Base-by-base conservation (phyloP, 1,140 invertebrate species). In the Drosophila auraria region DNA sequence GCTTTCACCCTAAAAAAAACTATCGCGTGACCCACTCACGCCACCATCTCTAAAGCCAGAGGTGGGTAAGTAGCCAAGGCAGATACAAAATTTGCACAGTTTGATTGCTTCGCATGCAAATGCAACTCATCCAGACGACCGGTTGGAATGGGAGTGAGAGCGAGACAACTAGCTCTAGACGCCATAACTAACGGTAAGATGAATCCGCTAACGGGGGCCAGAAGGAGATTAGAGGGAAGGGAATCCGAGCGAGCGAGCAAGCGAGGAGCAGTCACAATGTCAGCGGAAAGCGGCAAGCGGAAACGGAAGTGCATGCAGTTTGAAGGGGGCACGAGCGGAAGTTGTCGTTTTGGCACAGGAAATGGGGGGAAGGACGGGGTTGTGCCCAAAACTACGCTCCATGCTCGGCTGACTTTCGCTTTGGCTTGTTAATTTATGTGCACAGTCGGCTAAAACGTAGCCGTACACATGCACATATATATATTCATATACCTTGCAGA, bases 341-440 rank as follows among this genome's bases (percentile, higher is more conserved):
- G 86, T 89, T 89, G 84, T 89, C 84, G 82, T 81, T 89, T 87
- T 89, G 86, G 78, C 71, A 62, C 84, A 89, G 84, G 84, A 89
- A 90, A 68, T 23, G 42, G 49, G 38, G 15, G 27, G 15, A 23
- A 5, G 1, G 27, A 30, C 12, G n/a, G 50, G 50, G 42, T 15
- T 14, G 36, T 69, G 57, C 45, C 30, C 23, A 33, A 58, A 71
- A 71, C 38, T 78, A 45, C 25, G 51, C 53, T 77, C 76, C 56
- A 69, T 75, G 81, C 86, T 78, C 70, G 82, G 86, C 86, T 87
- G 82, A 73, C 78, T 84, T 66, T 80, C 76, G 72, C 84, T 80
- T 82, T 82, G 60, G 69, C 70, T 56, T 71, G 82, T 66, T 89
- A 89, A 89, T 89, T 89, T 89, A 89, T 89, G 84, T 89, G 84